A percentile compares a stretch with the other conserved stretches of the same genome.
phyloP scores from a whole-genome alignment of 2,797 vertebrate genomes.

The Schizopygopsis pylzovi region DNA sequence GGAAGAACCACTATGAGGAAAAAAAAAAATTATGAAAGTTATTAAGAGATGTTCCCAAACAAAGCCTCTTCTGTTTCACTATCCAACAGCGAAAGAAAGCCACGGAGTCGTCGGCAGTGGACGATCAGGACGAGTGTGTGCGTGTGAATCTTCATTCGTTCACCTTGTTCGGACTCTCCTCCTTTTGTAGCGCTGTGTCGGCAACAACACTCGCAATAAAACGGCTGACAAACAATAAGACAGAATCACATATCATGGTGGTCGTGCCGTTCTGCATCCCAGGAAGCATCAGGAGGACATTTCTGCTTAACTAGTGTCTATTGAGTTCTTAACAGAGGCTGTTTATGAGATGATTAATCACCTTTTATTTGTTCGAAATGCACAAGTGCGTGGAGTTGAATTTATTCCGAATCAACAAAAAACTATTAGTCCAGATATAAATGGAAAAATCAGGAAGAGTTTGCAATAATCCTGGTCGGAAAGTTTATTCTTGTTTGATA shows the following conservation, averaged over 20 bases:
- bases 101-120: slow-evolving; percentile 31
- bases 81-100: neutral
- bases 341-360: neutral
- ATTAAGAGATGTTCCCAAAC: slow-evolving; percentile 19
- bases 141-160: neutral
- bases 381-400: neutral
- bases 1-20: slow-evolving; percentile 56
- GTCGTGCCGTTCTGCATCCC: slow-evolving; percentile 15
- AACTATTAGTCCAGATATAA: neutral
- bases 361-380: neutral
- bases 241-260: slow-evolving; percentile 15
- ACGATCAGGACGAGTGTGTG: neutral
- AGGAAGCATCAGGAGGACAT: neutral
- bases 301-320: neutral
- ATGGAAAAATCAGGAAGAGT: slow-evolving; percentile 18
- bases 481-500: slow-evolving; percentile 7
- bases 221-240: slow-evolving; percentile 50
- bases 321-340: slow-evolving; percentile 3
- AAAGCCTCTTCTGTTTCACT: neutral
- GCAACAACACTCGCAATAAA: slow-evolving; percentile 60
- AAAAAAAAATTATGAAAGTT: slow-evolving; percentile 27
- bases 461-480: slow-evolving; percentile 61
- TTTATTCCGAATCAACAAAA: neutral
- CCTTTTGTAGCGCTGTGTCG: slow-evolving; percentile 33
- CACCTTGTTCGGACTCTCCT: neutral